Conservation (phyloP, 2,113 vertebrate species). For the Heliornis fulica region DNA sequence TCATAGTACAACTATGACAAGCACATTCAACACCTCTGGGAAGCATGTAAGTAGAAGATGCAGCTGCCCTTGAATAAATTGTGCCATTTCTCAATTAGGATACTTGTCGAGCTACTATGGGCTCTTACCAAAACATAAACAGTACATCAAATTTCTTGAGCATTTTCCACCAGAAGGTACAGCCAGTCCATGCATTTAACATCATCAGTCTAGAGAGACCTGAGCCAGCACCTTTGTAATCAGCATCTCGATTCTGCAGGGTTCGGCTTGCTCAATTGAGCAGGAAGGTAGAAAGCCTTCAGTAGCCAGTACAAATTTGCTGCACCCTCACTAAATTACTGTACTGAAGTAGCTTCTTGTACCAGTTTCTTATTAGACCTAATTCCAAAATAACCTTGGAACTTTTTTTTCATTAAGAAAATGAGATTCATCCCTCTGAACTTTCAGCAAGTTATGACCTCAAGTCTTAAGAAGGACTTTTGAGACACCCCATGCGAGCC, state of each 20-base stretch:
- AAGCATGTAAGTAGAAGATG: background rate
- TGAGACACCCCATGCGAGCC: slow-evolving; percentile 14
- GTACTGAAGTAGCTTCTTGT: slow-evolving; percentile 47
- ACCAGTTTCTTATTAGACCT: slow-evolving; percentile 66
- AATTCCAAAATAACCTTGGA: slow-evolving; percentile 65
- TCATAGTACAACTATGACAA: background rate
- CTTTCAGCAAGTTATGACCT: slow-evolving; percentile 57
- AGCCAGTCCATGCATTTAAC: background rate
- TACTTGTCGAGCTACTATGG: background rate
- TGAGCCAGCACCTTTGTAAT: background rate
- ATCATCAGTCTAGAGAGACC: background rate
- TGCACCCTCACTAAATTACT: slow-evolving; percentile 2
- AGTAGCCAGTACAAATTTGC: background rate
- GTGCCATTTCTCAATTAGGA: background rate
- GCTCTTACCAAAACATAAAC: background rate
- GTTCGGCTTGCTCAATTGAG: background rate
- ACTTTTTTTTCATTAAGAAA: slow-evolving; percentile 37
- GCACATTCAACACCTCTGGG: background rate
- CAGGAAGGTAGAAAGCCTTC: slow-evolving; percentile 4
- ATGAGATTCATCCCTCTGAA: slow-evolving; percentile 46
- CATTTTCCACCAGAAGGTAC: background rate
- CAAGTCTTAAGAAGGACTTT: slow-evolving; percentile 56
- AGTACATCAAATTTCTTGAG: background rate
- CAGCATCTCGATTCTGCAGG: background rate
- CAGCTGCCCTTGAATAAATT: background rate